phyloP scores from a whole-genome alignment of 2,888 invertebrate genomes.

The Leucophenga maculata region DNA sequence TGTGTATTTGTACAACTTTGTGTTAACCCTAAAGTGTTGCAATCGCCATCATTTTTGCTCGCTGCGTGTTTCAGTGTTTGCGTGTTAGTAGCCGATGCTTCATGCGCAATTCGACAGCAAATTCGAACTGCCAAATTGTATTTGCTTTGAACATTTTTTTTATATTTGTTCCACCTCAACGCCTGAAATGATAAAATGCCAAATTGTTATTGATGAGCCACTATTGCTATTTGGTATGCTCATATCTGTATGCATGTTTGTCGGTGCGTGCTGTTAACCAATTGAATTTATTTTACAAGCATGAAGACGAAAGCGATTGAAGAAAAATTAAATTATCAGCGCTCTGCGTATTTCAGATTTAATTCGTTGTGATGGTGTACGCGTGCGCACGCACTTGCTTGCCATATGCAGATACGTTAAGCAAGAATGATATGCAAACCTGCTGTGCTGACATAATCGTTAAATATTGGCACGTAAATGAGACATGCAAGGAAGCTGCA shows the following conservation, averaged over 20 bases:
- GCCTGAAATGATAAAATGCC: conserved; percentile 41
- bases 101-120: conserved; percentile 62
- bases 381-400: conserved; percentile 67
- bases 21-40: conserved; percentile 21
- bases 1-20: background rate
- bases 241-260: background rate
- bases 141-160: background rate
- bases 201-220: conserved; percentile 46
- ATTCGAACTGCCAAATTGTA: conserved; percentile 59
- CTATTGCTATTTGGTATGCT: background rate
- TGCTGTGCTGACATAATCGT: conserved; percentile 67
- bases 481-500: background rate
- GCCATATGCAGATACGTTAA: background rate
- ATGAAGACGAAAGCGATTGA: conserved; percentile 26
- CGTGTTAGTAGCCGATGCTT: conserved; percentile 57
- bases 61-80: conserved; percentile 38
- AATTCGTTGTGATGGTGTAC: conserved; percentile 70
- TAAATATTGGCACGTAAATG: conserved; percentile 66
- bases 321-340: conserved; percentile 68
- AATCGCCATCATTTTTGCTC: background rate
- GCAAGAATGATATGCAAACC: conserved; percentile 21
- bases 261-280: background rate
- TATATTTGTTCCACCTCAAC: background rate
- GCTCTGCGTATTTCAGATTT: conserved; percentile 61
- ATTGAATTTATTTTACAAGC: conserved; percentile 21